Percentiles rank a stretch among this genome's conserved stretches.
These are phyloP conservation scores for Agriopis marginaria DNA, from an alignment of 2,888 invertebrate species.

Conservation along the genomic window DNA sequence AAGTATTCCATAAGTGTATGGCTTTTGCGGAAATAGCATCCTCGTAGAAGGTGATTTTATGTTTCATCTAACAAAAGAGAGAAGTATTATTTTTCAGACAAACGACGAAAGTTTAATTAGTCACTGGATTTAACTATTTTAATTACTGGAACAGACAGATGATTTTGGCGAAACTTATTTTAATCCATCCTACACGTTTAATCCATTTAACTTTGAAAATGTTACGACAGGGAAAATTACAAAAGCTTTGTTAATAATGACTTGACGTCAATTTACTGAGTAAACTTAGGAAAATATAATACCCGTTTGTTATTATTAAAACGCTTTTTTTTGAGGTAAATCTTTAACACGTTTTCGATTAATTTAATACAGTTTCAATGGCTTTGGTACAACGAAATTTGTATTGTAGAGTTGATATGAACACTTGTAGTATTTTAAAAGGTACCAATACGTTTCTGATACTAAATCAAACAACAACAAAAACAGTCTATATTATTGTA, in stretches of 20 bases:
- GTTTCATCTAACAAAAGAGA: not conserved
- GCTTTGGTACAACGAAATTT: not conserved
- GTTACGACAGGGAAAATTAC: conserved; percentile 27
- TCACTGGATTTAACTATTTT: conserved; percentile 29
- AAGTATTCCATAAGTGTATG: no score
- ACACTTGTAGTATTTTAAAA: no score
- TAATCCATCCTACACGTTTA: conserved; percentile 36
- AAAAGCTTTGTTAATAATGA: conserved; percentile 23
- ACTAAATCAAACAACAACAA: no score
- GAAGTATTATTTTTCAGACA: not conserved
- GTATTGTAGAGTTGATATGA: no score
- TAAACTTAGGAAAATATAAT: conserved; percentile 8
- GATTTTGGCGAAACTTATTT: conserved; percentile 26
- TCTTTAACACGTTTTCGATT: not conserved
- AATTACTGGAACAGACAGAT: conserved; percentile 28
- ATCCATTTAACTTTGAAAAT: conserved; percentile 38
- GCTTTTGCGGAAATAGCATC: no score
- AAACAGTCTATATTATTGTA: no score
- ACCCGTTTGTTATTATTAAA: conserved; percentile 35
- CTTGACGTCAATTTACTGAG: conserved; percentile 10
- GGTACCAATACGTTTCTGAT: no score
- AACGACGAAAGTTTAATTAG: conserved; percentile 9
- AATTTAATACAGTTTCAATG: not conserved
- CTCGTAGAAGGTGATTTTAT: no score
- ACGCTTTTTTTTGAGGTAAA: conserved; percentile 34